Conservation (phyloP, 2,797 vertebrate species). For the Typhlichthys subterraneus region DNA sequence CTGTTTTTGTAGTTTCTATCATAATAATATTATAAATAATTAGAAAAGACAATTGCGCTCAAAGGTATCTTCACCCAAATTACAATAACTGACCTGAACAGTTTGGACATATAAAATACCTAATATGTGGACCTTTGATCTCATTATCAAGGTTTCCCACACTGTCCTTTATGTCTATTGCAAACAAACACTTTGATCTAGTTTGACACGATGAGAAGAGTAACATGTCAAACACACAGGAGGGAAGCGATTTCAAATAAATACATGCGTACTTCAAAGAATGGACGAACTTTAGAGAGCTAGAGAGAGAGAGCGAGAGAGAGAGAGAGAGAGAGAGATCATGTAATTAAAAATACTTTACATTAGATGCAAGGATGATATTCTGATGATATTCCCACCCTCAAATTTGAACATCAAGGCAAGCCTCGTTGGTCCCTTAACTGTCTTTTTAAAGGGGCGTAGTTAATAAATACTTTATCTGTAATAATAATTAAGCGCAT, state of each 20-base stretch:
- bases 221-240: conserved; percentile 9
- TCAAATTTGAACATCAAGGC: conserved; percentile 23
- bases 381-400: not conserved
- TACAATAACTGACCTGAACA: not conserved
- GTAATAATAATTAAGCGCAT: conserved; percentile 42
- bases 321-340: conserved; percentile 16
- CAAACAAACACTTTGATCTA: conserved; percentile 40
- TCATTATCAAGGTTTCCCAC: conserved; percentile 4
- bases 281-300: conserved; percentile 3
- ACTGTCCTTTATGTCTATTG: conserved; percentile 3
- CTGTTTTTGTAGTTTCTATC: not conserved
- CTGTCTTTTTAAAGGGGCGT: conserved; percentile 15
- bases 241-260: conserved; percentile 46
- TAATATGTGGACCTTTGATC: conserved; percentile 8
- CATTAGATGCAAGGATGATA: conserved; percentile 30
- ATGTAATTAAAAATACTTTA: conserved; percentile 53
- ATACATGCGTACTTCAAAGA: conserved; percentile 65
- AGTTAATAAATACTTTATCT: conserved; percentile 57
- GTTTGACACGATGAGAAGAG: conserved; percentile 15
- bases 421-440: conserved; percentile 41
- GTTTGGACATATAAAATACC: conserved; percentile 9
- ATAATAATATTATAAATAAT: conserved; percentile 3
- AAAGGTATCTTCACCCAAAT: conserved; percentile 7
- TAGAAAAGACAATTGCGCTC: not conserved
- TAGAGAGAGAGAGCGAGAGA: conserved; percentile 10